phyloP scores from a whole-genome alignment of 2,888 invertebrate species.

The Drosophila lacicola region DNA sequence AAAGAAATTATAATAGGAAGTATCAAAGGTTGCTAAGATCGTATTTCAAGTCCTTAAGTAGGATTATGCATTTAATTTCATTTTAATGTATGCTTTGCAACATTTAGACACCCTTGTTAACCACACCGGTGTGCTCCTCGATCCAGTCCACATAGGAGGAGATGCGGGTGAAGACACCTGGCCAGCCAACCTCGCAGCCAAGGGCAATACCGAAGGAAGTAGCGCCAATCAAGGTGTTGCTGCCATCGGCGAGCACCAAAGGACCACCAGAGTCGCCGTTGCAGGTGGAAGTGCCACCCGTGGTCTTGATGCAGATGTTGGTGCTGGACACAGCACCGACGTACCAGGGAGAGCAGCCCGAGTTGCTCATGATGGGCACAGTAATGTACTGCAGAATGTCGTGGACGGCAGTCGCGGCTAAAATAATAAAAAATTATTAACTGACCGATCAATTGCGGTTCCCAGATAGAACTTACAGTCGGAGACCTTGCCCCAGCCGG shows the following conservation, averaged over 20 bases:
- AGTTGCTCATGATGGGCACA: slow-evolving; percentile 66
- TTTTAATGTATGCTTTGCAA: neutral
- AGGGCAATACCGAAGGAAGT: slow-evolving; percentile 81
- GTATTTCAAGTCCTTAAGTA: too few species aligned
- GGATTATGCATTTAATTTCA: too few species aligned
- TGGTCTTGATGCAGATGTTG: slow-evolving; percentile 78
- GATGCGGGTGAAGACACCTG: slow-evolving; percentile 83
- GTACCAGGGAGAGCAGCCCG: slow-evolving; percentile 66
- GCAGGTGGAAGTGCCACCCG: slow-evolving; percentile 77
- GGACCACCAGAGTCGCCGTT: slow-evolving; percentile 84
- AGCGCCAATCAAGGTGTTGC: slow-evolving; percentile 73
- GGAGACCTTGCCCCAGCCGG: slow-evolving; percentile 81
- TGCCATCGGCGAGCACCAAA: slow-evolving; percentile 66
- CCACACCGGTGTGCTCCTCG: slow-evolving; percentile 32
- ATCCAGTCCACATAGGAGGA: slow-evolving; percentile 72
- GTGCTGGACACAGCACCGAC: slow-evolving; percentile 49
- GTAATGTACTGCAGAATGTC: slow-evolving; percentile 65
- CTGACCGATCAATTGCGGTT: neutral
- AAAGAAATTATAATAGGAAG: too few species aligned
- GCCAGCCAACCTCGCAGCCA: slow-evolving; percentile 82
- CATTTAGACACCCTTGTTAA: slow-evolving; percentile 48
- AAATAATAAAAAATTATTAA: neutral
- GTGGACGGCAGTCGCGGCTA: slow-evolving; percentile 60
- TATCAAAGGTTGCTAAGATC: too few species aligned
- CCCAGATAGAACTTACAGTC: slow-evolving; percentile 62